Base-by-base conservation (phyloP, 2,888 invertebrate species). In the Anthrax anthrax region DNA sequence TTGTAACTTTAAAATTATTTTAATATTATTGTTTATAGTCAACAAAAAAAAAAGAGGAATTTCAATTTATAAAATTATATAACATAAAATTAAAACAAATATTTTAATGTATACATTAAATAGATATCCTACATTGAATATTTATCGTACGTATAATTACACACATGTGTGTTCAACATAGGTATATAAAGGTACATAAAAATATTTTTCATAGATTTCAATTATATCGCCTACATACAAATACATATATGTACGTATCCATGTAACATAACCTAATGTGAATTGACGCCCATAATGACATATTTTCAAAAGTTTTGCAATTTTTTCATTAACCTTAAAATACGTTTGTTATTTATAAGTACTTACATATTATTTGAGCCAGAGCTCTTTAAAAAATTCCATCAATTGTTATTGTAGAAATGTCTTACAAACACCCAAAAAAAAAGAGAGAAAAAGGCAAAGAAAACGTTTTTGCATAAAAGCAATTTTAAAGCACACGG, bases 371-470 rank as follows among this genome's bases (percentile, higher is more conserved):
- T 32, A 32, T 32, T 12, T 32, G 29, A 12, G 2, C n/a, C n/a
- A n/a, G n/a, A n/a, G n/a, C n/a, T n/a, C n/a, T n/a, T n/a, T 32
- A 12, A 12, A 19, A 19, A 45, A 45, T 45, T 45, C 44, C 39
- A 45, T 34, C 44, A 19, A 39, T 39, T 19, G 32, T 39, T 18
- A 39, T 32, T 14, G 12, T 19, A 39, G 39, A 39, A n/a, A 39
- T 44, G 34, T 32, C 40, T 29, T 12, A 45, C 36, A 39, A n/a
- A 40, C 44, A 45, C 44, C 44, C 39, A 45, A 40, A 45, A 45
- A 39, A 40, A 45, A 40, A 39, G 34, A 23, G 8, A 23, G n/a
- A n/a, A n/a, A n/a, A n/a, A n/a, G n/a, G n/a, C n/a, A 23, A 23
- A 36, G 10, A 32, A 34, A 23, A 23, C 23, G n/a, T n/a, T n/a